Base-by-base conservation (phyloP, 1,140 invertebrate genomes). In the Protaetia brevitarsis region DNA sequence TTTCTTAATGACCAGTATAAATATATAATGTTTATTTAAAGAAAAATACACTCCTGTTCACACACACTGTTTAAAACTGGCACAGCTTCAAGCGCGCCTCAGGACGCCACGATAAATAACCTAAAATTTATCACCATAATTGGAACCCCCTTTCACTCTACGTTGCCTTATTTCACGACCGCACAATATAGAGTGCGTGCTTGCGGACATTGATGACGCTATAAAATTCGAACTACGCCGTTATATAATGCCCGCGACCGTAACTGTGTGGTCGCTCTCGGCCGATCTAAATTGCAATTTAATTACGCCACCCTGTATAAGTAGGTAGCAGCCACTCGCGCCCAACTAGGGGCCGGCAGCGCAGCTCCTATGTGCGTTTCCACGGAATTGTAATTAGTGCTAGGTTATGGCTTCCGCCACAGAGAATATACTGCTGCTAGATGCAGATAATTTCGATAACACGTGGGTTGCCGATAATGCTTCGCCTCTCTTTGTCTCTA, bases 141-240 rank as follows among this genome's bases (percentile, higher is more conserved):
- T 51, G 19, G 5, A 19, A 19, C 4, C 23, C 11, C n/a, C n/a
- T n/a, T n/a, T n/a, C n/a, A n/a, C n/a, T n/a, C n/a, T n/a, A n/a
- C n/a, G n/a, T n/a, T n/a, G n/a, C n/a, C n/a, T n/a, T n/a, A n/a
- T n/a, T n/a, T n/a, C n/a, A n/a, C n/a, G n/a, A n/a, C n/a, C n/a
- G n/a, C n/a, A n/a, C n/a, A n/a, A n/a, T n/a, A n/a, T n/a, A n/a
- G n/a, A n/a, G n/a, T n/a, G n/a, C n/a, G n/a, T n/a, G n/a, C 3
- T 60, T 67, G 67, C 62, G 51, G 69, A 72, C 69, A 67, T 66
- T 72, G 64, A 69, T 71, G 67, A 66, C 63, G 68, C 69, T 69
- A 72, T 71, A 72, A 72, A 72, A 72, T 72, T 63, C 65, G 57
- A n/a, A n/a, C n/a, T n/a, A n/a, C 64, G 69, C 69, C 69, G 68